Conservation (phyloP, 2,888 invertebrate genomes). For the Pseudeuparius sepicola region DNA sequence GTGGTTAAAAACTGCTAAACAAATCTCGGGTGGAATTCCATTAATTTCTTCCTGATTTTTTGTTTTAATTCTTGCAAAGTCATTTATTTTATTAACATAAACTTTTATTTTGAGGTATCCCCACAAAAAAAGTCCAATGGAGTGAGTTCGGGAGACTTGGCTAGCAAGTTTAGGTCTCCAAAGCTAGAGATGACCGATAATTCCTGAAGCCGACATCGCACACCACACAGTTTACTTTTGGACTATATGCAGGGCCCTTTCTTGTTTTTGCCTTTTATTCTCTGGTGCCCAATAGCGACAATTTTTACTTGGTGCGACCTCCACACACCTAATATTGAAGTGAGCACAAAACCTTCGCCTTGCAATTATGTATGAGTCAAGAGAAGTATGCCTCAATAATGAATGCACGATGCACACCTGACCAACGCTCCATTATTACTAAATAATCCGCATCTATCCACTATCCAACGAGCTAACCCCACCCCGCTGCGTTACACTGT, state of each 20-base stretch:
- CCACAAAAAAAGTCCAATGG: conserved; percentile 2
- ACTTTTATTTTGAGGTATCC: conserved; percentile 1
- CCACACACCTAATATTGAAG: conserved; percentile 5
- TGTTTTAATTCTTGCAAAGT: conserved; percentile 7
- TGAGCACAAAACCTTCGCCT: too few species aligned
- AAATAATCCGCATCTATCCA: conserved; percentile 7
- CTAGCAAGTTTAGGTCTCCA: too few species aligned
- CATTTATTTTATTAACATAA: conserved; percentile 4
- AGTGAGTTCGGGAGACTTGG: too few species aligned
- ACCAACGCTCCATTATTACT: conserved; percentile 10
- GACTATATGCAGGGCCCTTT: too few species aligned
- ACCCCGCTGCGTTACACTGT: not conserved
- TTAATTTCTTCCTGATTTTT: conserved; percentile 6
- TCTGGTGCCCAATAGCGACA: too few species aligned
- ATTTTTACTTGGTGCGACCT: conserved; percentile 5
- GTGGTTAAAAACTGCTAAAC: conserved; percentile 9
- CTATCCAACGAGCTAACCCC: conserved; percentile 7
- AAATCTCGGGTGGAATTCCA: too few species aligned
- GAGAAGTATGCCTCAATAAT: too few species aligned
- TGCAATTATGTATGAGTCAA: too few species aligned
- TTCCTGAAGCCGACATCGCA: too few species aligned
- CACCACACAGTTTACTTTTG: too few species aligned
- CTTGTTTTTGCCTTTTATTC: too few species aligned
- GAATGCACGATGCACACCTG: conserved; percentile 1
- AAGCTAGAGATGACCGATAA: too few species aligned